phyloP scores from a whole-genome alignment of 2,888 invertebrate species.

The Megalurothrips usitatus region DNA sequence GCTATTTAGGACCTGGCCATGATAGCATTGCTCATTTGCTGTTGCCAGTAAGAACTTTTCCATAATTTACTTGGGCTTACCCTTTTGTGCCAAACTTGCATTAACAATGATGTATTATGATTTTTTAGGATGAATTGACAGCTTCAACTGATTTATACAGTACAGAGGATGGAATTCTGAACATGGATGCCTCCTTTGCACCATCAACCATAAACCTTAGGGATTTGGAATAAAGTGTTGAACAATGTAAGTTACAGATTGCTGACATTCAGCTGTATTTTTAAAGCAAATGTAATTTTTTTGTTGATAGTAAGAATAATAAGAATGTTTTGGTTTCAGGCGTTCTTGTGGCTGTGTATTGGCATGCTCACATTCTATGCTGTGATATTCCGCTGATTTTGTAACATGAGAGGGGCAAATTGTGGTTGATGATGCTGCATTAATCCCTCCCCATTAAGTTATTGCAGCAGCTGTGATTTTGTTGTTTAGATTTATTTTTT shows the following conservation, averaged over 20 bases:
- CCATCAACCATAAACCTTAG: slow-evolving; percentile 1
- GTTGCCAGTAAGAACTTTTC: neutral
- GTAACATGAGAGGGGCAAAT: neutral
- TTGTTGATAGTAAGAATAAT: neutral
- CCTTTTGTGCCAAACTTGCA: neutral
- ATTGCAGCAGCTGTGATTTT: neutral
- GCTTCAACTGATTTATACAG: neutral
- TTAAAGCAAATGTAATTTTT: neutral
- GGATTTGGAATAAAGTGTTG: neutral
- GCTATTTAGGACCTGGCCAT: neutral
- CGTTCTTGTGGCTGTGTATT: neutral
- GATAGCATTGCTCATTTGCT: neutral
- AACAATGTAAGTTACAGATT: neutral
- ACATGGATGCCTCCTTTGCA: neutral
- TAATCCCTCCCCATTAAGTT: neutral
- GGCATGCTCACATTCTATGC: neutral
- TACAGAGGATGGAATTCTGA: neutral
- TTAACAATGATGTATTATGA: neutral
- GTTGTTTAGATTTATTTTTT: neutral
- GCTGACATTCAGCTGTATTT: neutral
- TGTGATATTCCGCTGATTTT: neutral
- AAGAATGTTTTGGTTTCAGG: neutral
- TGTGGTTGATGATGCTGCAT: neutral
- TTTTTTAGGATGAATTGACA: neutral
- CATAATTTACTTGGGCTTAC: neutral